Evolutionary conservation across 1,140 invertebrate genomes (phyloP), one percentile per base, ranked within the genome.

Genomic region (Lineus longissimus): DNA sequence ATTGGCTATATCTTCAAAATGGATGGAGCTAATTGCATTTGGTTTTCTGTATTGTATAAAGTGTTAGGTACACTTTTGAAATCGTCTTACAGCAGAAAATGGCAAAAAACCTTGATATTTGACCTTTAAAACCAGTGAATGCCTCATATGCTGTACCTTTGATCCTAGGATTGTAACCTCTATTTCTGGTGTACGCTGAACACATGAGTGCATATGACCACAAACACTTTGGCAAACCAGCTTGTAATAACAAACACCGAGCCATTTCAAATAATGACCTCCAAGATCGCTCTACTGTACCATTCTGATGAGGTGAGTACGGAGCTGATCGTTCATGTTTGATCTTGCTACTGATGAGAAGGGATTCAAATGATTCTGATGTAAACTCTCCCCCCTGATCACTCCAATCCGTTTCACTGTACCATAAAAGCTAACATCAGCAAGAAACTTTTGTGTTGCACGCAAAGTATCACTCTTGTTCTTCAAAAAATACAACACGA

Each of bases 171-270:
- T 59, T 59, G 33, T 45, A 60, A 51, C 67, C 63, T 31, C 67
- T 62, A 58, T 69, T 69, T 51, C 67, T 29, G 6, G 61, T 66
- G 33, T 75, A 71, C 6, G 57, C 40, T 2, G 73, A 63, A 9
- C 65, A 59, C 13, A 45, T 62, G 11, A 71, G 30, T n/a, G 69
- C 70, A 60, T 76, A 71, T 22, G 65, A 45, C 69, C 74, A 73
- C 54, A 73, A 59, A 0, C 25, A 40, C 25, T 68, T 63, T 29
- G 68, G 63, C 11, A 78, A 36, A 43, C 55, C 55, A n/a, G 68
- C 23, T 51, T 69, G 56, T 2, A 69, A n/a, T 27, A 75, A 43
- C 19, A 43, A 43, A 19, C 40, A 43, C 11, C 62, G 17, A 17
- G 56, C 40, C 56, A 61, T 61, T 36, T 65, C 62, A 65, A 67